Evolutionary conservation across 2,888 invertebrate species (phyloP).

Genomic region (Neoaliturus tenellus): DNA sequence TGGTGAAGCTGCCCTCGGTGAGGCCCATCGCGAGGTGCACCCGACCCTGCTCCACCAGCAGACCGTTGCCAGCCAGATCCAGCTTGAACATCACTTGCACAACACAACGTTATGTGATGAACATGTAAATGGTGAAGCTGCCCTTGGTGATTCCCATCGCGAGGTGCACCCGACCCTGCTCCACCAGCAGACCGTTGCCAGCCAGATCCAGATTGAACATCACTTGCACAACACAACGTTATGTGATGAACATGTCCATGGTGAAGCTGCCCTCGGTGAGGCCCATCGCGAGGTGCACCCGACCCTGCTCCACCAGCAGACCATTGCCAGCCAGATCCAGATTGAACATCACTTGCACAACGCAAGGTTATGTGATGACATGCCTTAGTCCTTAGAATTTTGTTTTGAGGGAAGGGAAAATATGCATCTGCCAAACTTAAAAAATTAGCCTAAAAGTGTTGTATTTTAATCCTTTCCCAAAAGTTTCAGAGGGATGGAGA

Average conservation of each 20-base stretch:
- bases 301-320: constrained; percentile 84
- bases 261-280: constrained; percentile 79
- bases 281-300: constrained; percentile 84
- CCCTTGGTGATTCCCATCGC: constrained; percentile 83
- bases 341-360: constrained; percentile 91
- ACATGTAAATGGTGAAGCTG: constrained; percentile 86
- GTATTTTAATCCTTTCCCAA: too few relatives aligned
- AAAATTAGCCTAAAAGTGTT: too few relatives aligned
- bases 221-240: constrained; percentile 77
- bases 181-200: constrained; percentile 88
- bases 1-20: constrained; percentile 78
- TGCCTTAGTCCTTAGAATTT: too few relatives aligned
- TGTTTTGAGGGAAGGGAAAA: too few relatives aligned
- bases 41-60: constrained; percentile 85
- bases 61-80: constrained; percentile 87
- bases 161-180: constrained; percentile 82
- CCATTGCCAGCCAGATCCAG: constrained; percentile 91
- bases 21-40: constrained; percentile 84
- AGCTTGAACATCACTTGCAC: constrained; percentile 94
- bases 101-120: too few relatives aligned
- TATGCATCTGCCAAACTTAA: too few relatives aligned
- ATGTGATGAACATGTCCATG: constrained; percentile 91
- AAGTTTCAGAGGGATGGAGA: too few relatives aligned
- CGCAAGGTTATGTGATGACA: too few relatives aligned
- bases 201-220: constrained; percentile 94